A percentile compares a stretch with the other conserved stretches of the same genome.
These are phyloP conservation scores for Dendrolimus punctatus DNA, from an alignment of 1,140 invertebrate genomes.

Conservation along the genomic window DNA sequence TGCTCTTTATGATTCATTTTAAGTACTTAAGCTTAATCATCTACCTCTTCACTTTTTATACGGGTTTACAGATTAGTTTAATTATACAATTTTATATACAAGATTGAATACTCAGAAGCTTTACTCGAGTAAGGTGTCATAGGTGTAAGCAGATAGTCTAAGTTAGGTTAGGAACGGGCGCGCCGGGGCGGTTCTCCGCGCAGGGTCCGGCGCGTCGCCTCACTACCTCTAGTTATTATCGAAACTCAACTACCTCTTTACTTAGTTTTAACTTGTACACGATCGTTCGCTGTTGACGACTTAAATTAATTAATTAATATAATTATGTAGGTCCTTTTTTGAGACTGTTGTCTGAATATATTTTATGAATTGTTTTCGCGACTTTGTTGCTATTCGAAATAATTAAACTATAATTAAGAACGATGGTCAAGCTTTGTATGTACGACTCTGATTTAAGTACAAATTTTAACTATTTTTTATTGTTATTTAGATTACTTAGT, in stretches of 20 bases:
- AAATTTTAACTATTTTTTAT: slow-evolving; percentile 66
- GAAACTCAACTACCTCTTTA: slow-evolving; percentile 68
- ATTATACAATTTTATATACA: slow-evolving; percentile 70
- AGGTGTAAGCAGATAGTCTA: slow-evolving; percentile 33
- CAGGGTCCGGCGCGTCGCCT: slow-evolving; percentile 57
- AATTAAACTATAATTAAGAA: slow-evolving; percentile 38
- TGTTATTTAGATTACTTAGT: slow-evolving; percentile 64
- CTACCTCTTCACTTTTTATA: slow-evolving; percentile 70
- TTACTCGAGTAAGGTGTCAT: slow-evolving; percentile 67
- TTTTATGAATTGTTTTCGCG: slow-evolving; percentile 66
- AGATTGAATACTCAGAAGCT: slow-evolving; percentile 70
- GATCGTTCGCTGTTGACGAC: slow-evolving; percentile 55
- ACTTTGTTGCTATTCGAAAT: slow-evolving; percentile 57
- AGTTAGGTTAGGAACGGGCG: slow-evolving; percentile 42
- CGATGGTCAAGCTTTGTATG: slow-evolving; percentile 40
- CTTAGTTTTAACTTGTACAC: slow-evolving; percentile 60
- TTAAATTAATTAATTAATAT: slow-evolving; percentile 37
- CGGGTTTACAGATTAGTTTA: slow-evolving; percentile 71
- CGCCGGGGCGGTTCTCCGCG: slow-evolving; percentile 56
- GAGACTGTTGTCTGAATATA: slow-evolving; percentile 67
- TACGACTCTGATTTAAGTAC: slow-evolving; percentile 68
- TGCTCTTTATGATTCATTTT: slow-evolving; percentile 62
- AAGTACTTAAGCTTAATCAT: slow-evolving; percentile 68
- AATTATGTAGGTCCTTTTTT: slow-evolving; percentile 37
- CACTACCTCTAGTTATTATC: slow-evolving; percentile 52